phyloP scores from a whole-genome alignment of 2,113 vertebrate species.

The Oryzias curvinotus region DNA sequence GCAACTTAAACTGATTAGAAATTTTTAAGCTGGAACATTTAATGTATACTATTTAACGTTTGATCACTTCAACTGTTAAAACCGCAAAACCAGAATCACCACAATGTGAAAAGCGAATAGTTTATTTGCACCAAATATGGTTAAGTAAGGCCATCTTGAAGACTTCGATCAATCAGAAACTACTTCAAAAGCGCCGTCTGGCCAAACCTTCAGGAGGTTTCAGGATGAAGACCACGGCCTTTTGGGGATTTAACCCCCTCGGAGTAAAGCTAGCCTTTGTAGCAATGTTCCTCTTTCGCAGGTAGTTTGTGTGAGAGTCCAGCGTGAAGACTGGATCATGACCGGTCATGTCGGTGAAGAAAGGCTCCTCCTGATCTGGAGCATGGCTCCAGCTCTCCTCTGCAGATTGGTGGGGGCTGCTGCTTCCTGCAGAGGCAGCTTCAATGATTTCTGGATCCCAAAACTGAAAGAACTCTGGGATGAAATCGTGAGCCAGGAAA shows the following conservation, averaged over 20 bases:
- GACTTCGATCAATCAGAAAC: not conserved
- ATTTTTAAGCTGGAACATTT: not conserved
- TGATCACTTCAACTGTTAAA: not conserved
- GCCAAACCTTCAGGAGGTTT: not conserved
- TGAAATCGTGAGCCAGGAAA: not conserved
- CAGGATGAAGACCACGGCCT: no score
- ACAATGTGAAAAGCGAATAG: no score
- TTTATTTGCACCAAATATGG: not conserved
- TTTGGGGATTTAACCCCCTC: not conserved
- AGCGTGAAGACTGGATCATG: conserved; percentile 25
- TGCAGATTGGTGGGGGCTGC: not conserved
- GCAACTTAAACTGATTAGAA: no score
- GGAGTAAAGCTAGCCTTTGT: conserved; percentile 27
- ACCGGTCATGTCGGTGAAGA: conserved; percentile 30
- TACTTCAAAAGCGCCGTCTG: not conserved
- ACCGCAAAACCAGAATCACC: not conserved
- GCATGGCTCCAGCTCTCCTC: not conserved
- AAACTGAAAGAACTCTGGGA: not conserved
- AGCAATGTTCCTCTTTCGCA: conserved; percentile 14
- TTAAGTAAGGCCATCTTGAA: not conserved
- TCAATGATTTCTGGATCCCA: not conserved
- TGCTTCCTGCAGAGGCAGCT: no score
- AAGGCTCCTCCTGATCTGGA: not conserved
- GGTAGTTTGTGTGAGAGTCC: conserved; percentile 34
- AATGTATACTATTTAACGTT: not conserved